Evolutionary conservation across 2,888 invertebrate genomes (phyloP).

Genomic region (Calameuta filiformis): DNA sequence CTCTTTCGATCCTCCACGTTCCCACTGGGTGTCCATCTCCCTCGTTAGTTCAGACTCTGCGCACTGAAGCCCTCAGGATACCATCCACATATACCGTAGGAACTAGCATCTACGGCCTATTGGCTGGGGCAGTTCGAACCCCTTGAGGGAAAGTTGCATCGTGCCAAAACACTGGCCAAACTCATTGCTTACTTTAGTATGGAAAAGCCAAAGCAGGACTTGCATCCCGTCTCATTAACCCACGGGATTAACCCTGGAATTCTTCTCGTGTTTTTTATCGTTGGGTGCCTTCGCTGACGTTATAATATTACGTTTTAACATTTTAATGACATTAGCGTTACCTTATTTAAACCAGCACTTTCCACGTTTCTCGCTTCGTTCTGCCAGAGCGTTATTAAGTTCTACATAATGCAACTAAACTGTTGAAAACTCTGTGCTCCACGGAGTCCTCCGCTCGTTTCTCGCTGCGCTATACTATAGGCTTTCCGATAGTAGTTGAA

Average conservation of each 20-base stretch:
- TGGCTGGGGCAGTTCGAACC: background rate
- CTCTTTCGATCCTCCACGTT: conserved; percentile 1
- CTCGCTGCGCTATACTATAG: background rate
- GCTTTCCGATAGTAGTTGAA: background rate
- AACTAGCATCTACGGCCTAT: background rate
- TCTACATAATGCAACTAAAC: background rate
- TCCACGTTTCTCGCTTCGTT: background rate
- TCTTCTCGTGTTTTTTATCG: background rate
- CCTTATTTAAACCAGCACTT: background rate
- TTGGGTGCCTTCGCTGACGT: background rate
- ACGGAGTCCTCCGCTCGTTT: background rate
- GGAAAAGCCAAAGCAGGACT: background rate
- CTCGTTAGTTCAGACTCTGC: conserved; percentile 10
- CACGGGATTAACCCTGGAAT: background rate
- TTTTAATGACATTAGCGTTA: background rate
- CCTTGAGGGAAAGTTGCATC: background rate
- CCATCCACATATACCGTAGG: background rate
- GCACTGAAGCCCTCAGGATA: background rate
- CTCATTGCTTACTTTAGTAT: background rate
- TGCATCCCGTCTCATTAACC: background rate
- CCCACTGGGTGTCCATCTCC: background rate
- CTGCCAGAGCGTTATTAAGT: background rate
- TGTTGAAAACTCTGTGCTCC: background rate
- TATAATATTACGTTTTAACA: background rate
- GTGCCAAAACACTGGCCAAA: background rate